These are phyloP conservation scores for Doryteuthis pealeii DNA, from an alignment of 1,140 invertebrate genomes.

Conservation along the genomic window DNA sequence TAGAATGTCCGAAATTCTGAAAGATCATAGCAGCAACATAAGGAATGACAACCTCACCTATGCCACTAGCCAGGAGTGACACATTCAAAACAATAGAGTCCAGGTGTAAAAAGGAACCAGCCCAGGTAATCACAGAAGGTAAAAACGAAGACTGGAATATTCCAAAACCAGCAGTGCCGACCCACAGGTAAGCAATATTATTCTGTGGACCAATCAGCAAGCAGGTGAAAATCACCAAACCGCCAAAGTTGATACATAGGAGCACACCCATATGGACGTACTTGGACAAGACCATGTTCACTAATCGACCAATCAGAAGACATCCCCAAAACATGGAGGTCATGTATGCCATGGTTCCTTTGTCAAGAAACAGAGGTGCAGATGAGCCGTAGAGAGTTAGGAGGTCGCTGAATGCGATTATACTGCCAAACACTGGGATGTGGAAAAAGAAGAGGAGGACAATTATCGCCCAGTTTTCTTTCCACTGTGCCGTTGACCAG, in stretches of 20 bases:
- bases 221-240: neutral
- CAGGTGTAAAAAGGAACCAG: neutral
- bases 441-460: slow-evolving; percentile 18
- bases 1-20: neutral
- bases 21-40: neutral
- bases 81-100: neutral
- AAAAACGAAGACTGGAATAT: slow-evolving; percentile 20
- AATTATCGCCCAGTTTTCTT: neutral
- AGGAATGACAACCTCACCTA: neutral
- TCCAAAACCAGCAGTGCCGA: slow-evolving; percentile 17
- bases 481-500: neutral
- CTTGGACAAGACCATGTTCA: slow-evolving; percentile 11
- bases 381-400: slow-evolving; percentile 16
- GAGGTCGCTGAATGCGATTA: slow-evolving; percentile 20
- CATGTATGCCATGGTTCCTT: slow-evolving; percentile 15
- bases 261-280: slow-evolving; percentile 11
- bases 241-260: slow-evolving; percentile 15
- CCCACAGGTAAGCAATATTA: slow-evolving; percentile 14
- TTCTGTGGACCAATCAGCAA: neutral
- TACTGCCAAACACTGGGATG: slow-evolving; percentile 18
- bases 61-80: neutral
- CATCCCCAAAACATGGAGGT: slow-evolving; percentile 21
- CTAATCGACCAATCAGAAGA: slow-evolving; percentile 12
- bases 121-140: slow-evolving; percentile 11
- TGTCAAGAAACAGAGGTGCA: slow-evolving; percentile 14